A percentile compares a stretch with the other conserved stretches of the same genome.
Conservation (phyloP, 2,113 vertebrate genomes). For the Daubentonia madagascariensis region DNA sequence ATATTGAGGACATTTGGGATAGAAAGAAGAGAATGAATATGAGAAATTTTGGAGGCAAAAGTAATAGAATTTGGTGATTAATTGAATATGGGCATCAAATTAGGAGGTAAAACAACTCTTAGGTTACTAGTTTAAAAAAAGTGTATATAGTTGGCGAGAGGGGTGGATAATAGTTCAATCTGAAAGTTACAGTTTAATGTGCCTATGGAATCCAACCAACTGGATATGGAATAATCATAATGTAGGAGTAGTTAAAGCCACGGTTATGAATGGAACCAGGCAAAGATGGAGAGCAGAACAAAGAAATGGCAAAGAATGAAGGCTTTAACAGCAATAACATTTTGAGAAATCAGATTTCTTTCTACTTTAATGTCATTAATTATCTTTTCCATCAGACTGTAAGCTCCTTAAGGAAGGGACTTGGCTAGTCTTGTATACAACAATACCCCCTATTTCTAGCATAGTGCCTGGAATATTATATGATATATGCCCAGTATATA, state of each 20-base stretch:
- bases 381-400: neutral
- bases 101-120: neutral
- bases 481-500: fast-evolving
- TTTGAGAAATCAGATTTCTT: neutral
- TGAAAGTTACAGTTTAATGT: neutral
- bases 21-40: neutral
- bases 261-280: neutral
- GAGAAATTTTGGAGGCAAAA: neutral
- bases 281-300: neutral
- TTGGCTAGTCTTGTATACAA: neutral
- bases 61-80: neutral
- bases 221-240: neutral
- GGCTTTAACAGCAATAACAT: neutral
- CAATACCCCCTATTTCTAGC: neutral
- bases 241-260: neutral
- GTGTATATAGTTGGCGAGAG: neutral
- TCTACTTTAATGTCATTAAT: neutral
- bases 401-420: neutral
- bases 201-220: neutral
- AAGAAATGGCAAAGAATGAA: neutral
- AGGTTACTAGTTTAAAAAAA: neutral
- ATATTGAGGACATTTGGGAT: neutral
- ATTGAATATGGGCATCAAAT: neutral
- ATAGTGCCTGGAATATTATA: neutral
- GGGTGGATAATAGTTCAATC: neutral